These are phyloP conservation scores for Zonitis immaculata DNA, from an alignment of 2,888 invertebrate genomes.

Conservation along the genomic window DNA sequence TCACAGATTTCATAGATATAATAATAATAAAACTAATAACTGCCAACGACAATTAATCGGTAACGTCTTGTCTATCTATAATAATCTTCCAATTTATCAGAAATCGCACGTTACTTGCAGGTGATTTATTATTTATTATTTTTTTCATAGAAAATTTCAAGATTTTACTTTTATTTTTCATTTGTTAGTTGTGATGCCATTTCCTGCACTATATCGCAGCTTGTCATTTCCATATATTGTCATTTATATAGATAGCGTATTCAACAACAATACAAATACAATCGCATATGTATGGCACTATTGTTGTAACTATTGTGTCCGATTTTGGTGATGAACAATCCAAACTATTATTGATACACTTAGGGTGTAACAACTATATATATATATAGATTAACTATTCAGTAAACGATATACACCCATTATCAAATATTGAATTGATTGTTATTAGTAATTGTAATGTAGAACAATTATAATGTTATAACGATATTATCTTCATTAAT, in stretches of 20 bases:
- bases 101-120: too few relatives aligned
- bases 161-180: too few relatives aligned
- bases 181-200: constrained; percentile 32
- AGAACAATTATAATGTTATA: too few relatives aligned
- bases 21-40: constrained; percentile 15
- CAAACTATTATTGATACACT: constrained; percentile 45
- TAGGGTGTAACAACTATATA: constrained; percentile 46
- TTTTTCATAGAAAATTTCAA: too few relatives aligned
- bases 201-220: constrained; percentile 37
- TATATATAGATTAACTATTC: constrained; percentile 49
- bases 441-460: constrained; percentile 38
- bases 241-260: constrained; percentile 41
- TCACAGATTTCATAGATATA: too few relatives aligned
- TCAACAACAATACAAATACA: constrained; percentile 45
- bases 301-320: constrained; percentile 42
- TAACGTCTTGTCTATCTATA: constrained; percentile 31
- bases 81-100: constrained; percentile 45
- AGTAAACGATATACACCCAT: constrained; percentile 47
- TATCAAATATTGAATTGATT: constrained; percentile 47
- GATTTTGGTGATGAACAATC: constrained; percentile 42
- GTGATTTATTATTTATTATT: too few relatives aligned
- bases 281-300: constrained; percentile 44
- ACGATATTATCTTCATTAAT: too few relatives aligned
- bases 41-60: constrained; percentile 35
- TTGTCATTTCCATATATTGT: constrained; percentile 44